Base-by-base conservation (phyloP, 2,797 vertebrate genomes). In the Coregonus sp. region DNA sequence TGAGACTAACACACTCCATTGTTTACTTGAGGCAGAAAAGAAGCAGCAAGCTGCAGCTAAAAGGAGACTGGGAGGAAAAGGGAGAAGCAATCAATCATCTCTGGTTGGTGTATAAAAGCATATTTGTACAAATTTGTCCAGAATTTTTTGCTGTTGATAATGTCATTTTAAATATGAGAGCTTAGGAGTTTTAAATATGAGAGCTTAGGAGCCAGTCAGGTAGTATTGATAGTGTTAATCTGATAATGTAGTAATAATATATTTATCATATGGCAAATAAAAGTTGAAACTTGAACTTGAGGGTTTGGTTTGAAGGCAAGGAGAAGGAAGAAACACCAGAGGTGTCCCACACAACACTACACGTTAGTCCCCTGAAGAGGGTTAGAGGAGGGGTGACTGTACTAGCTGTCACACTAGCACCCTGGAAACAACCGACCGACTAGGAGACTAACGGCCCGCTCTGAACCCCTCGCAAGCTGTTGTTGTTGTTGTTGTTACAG, bases 381-480 rank as follows among this genome's bases (percentile, higher is more conserved):
- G 25, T 70, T 79, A 70, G 29, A 20, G 78, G 25, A 63, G 71
- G 65, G 59, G 54, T 29, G 33, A 85, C 78, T 79, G 74, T 79
- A 82, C 87, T 91, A 90, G 90, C 88, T 91, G 91, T 90, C 90
- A 74, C 90, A 73, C 83, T 83, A 82, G 83, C 76, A 16, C 5
- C 18, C 18, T 20, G 18, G 73, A 79, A 59, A 75, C 25, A 47
- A 70, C 63, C 12, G 33, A 29, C 25, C 2, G n/a, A 70, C 68
- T 20, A 31, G 12, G 18, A 31, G 72, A 52, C 66, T 3, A 75
- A 74, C 56, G 25, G 14, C 50, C 77, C 67, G 71, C 78, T 59
- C 56, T 59, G 5, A n/a, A 76, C 16, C 74, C 70, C 50, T 72
- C 69, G 72, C 76, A 85, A 80, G 81, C 73, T 85, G 82, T 75